Conservation (phyloP, 2,888 invertebrate species). For the Acanthoscelides obtectus region DNA sequence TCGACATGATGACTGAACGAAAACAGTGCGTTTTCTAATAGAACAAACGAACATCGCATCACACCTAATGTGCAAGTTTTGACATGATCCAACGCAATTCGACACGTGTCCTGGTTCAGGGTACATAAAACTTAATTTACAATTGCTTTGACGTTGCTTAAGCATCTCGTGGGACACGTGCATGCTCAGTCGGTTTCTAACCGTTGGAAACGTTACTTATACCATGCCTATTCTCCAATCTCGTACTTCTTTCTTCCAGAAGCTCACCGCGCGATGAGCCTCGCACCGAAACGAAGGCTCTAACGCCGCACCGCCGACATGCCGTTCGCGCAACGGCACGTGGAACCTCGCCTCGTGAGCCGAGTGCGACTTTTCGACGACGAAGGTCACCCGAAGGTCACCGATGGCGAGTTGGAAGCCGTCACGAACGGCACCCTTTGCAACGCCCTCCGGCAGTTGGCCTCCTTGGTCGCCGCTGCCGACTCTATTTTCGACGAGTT, state of each 20-base stretch:
- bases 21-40: too few relatives aligned
- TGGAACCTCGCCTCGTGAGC: conserved; percentile 77
- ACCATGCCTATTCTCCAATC: background rate
- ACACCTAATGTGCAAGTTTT: too few relatives aligned
- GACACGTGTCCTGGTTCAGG: too few relatives aligned
- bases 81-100: too few relatives aligned
- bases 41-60: too few relatives aligned
- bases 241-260: background rate
- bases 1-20: too few relatives aligned
- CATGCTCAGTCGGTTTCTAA: too few relatives aligned
- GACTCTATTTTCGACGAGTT: conserved; percentile 83
- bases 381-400: conserved; percentile 56
- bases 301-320: conserved; percentile 49
- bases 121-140: too few relatives aligned
- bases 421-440: conserved; percentile 83
- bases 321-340: conserved; percentile 83
- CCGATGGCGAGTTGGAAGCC: conserved; percentile 76
- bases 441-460: conserved; percentile 79
- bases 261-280: background rate
- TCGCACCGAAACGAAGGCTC: background rate
- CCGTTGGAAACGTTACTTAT: too few relatives aligned
- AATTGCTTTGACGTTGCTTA: too few relatives aligned
- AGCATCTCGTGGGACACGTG: too few relatives aligned
- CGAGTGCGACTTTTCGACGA: conserved; percentile 60
- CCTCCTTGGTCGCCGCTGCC: conserved; percentile 76